Percentiles rank a stretch among this genome's conserved stretches.
Evolutionary conservation across 2,888 invertebrate genomes (phyloP).

Genomic region (Cyaniris semiargus): DNA sequence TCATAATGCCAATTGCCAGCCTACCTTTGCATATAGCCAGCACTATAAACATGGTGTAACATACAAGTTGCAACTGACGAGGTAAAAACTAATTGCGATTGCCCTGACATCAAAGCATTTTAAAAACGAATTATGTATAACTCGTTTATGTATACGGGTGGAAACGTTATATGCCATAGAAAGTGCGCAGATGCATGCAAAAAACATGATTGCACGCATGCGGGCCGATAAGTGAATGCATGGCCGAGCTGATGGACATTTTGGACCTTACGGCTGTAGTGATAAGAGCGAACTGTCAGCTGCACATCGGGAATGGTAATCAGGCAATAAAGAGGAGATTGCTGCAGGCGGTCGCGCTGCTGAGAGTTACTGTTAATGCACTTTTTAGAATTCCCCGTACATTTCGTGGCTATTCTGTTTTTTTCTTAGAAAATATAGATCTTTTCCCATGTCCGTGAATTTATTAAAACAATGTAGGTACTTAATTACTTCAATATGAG

Average conservation of each 20-base stretch:
- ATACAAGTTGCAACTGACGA: background rate
- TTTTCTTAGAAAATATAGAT: background rate
- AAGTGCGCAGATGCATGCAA: slow-evolving; percentile 30
- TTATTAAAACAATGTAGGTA: too few species aligned
- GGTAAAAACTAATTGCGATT: slow-evolving; percentile 2
- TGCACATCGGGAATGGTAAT: slow-evolving; percentile 25
- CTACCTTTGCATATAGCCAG: too few species aligned
- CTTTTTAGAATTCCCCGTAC: slow-evolving; percentile 23
- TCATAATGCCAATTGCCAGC: too few species aligned
- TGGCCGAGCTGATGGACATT: background rate
- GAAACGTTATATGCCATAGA: slow-evolving; percentile 30
- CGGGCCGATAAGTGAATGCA: slow-evolving; percentile 31
- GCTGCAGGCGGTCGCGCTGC: slow-evolving; percentile 26
- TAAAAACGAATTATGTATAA: slow-evolving; percentile 24
- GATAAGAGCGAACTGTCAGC: background rate
- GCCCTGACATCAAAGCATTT: slow-evolving; percentile 29
- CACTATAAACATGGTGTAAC: too few species aligned
- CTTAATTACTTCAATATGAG: too few species aligned
- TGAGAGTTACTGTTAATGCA: slow-evolving; percentile 25
- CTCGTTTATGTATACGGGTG: slow-evolving; percentile 27
- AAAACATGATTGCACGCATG: slow-evolving; percentile 30
- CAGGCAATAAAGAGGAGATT: slow-evolving; percentile 28
- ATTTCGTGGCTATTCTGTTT: background rate
- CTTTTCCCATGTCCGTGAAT: background rate
- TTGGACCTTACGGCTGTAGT: background rate